Percentiles rank a stretch among this genome's conserved stretches.
These are phyloP conservation scores for Chymomyza costata DNA, from an alignment of 1,140 invertebrate species.

Conservation along the genomic window DNA sequence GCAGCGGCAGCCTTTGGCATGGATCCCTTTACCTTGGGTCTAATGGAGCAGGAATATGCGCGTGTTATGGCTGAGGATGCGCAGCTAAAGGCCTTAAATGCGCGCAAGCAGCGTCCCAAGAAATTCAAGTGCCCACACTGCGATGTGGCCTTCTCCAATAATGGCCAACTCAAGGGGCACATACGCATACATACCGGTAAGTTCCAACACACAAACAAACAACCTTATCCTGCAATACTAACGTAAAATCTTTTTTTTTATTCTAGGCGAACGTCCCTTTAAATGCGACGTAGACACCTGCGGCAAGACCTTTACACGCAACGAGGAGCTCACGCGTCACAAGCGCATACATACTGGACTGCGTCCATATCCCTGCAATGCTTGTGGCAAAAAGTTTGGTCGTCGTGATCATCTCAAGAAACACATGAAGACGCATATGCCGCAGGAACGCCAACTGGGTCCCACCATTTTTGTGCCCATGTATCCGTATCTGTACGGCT, in stretches of 20 bases:
- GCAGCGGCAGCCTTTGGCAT: slow-evolving; percentile 48
- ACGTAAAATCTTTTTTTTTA: slow-evolving; percentile 29
- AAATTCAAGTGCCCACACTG: slow-evolving; percentile 92
- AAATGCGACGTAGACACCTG: slow-evolving; percentile 89
- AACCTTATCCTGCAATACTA: neutral
- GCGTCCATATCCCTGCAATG: slow-evolving; percentile 85
- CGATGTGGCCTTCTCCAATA: slow-evolving; percentile 93
- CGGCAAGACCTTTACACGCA: slow-evolving; percentile 92
- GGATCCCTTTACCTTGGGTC: slow-evolving; percentile 61
- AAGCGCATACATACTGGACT: slow-evolving; percentile 92
- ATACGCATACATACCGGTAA: slow-evolving; percentile 92
- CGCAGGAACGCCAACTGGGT: slow-evolving; percentile 65
- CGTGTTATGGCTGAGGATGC: slow-evolving; percentile 81
- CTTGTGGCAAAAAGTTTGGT: slow-evolving; percentile 91
- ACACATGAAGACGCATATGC: slow-evolving; percentile 78
- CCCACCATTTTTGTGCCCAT: slow-evolving; percentile 71
- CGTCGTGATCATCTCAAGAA: slow-evolving; percentile 92
- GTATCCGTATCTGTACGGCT: slow-evolving; percentile 74
- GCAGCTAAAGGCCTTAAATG: slow-evolving; percentile 79
- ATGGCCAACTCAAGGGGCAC: slow-evolving; percentile 93
- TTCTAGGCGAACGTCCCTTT: slow-evolving; percentile 87
- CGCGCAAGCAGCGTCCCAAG: slow-evolving; percentile 88
- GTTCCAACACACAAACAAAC: slow-evolving; percentile 2
- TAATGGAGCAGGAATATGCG: slow-evolving; percentile 81
- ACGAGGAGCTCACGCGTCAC: slow-evolving; percentile 94